Evolutionary conservation across 2,113 vertebrate species (phyloP).

Genomic region (Campylorhamphus procurvoides): DNA sequence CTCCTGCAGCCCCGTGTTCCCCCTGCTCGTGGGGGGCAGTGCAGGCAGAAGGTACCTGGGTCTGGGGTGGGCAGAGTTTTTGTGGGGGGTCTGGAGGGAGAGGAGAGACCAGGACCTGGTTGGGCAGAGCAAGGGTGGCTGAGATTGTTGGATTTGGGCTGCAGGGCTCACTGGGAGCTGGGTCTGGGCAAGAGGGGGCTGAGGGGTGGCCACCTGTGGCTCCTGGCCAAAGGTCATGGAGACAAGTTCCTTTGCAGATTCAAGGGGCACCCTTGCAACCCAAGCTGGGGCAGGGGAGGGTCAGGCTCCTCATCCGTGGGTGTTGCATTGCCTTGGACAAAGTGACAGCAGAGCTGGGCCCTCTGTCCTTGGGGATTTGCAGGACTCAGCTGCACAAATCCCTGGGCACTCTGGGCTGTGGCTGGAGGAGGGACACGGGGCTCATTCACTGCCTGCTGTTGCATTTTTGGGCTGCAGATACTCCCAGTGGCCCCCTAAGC

Average conservation of each 20-base stretch:
- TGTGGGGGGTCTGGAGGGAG: not conserved
- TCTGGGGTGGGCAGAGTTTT: not conserved
- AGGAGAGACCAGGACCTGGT: not conserved
- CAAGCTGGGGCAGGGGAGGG: not conserved
- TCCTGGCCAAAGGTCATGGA: not conserved
- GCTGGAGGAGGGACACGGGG: not conserved
- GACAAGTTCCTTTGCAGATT: not conserved
- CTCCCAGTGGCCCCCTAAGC: not conserved
- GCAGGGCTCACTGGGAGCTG: not conserved
- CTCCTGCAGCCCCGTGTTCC: fast-evolving
- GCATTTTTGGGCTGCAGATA: not conserved
- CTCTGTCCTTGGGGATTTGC: not conserved
- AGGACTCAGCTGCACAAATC: fast-evolving
- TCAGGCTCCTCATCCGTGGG: fast-evolving
- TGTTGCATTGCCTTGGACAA: not conserved
- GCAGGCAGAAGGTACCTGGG: not conserved
- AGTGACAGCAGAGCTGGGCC: not conserved
- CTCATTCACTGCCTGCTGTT: not conserved
- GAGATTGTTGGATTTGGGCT: not conserved
- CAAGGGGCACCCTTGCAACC: not conserved
- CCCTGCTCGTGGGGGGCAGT: fast-evolving
- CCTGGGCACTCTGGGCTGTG: not conserved
- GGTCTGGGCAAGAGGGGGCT: not conserved
- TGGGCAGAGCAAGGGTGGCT: fast-evolving
- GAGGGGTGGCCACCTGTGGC: not conserved